Conservation (phyloP, 2,888 invertebrate species). For the Phania funesta region DNA sequence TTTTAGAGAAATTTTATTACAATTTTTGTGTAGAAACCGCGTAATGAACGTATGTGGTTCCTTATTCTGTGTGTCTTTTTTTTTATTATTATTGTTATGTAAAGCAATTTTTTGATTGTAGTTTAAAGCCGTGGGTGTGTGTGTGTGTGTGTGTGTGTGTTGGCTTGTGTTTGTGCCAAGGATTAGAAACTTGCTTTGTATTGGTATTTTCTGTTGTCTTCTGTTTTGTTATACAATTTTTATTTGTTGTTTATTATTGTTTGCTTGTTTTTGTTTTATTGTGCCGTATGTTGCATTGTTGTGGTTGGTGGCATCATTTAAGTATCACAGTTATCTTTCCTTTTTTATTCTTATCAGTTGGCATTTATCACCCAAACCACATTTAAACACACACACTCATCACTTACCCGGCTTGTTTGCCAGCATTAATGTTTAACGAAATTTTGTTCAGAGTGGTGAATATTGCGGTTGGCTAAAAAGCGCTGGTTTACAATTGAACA, state of each 20-base stretch:
- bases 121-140: neutral
- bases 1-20: slow-evolving; percentile 6
- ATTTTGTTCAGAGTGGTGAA: neutral
- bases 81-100: slow-evolving; percentile 19
- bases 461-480: neutral
- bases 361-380: slow-evolving; percentile 41
- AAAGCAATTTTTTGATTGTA: slow-evolving; percentile 30
- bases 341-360: slow-evolving; percentile 35
- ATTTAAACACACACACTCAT: slow-evolving; percentile 22
- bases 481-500: neutral
- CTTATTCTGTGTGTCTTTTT: neutral
- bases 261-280: slow-evolving; percentile 18
- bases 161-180: slow-evolving; percentile 14
- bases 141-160: neutral
- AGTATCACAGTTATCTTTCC: slow-evolving; percentile 46
- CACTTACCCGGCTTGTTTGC: slow-evolving; percentile 4
- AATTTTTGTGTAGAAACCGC: slow-evolving; percentile 46
- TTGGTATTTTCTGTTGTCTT: slow-evolving; percentile 36
- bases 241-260: slow-evolving; percentile 48
- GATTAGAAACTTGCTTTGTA: slow-evolving; percentile 47
- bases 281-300: slow-evolving; percentile 6
- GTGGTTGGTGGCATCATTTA: slow-evolving; percentile 31
- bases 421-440: slow-evolving; percentile 23
- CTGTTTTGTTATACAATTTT: slow-evolving; percentile 22
- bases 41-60: slow-evolving; percentile 16